Base-by-base conservation (phyloP, 1,140 invertebrate species). In the Bombus soroeensis region DNA sequence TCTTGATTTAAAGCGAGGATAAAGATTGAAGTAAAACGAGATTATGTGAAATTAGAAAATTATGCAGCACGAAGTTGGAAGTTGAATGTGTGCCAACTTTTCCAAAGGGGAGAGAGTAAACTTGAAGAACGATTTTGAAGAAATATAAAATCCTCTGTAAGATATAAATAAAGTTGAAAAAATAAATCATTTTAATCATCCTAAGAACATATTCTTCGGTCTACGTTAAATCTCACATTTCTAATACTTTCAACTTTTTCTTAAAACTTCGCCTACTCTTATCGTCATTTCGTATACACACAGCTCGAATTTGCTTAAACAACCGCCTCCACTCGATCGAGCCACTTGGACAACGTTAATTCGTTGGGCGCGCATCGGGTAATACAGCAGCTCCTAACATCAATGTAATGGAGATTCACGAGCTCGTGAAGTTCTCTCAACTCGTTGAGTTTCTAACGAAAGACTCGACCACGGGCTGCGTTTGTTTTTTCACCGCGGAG, bases 401-500 rank as follows among this genome's bases (percentile, higher is more conserved):
- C 32, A 28, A 66, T 28, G 59, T 68, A 70, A 83, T 47, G 13
- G 57, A 83, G 39, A 70, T 68, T 59, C 66, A 66, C 77, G 37
- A 53, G 32, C 39, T n/a, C 37, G 43, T 10, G 15, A 32, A 66
- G 22, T 47, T n/a, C 8, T n/a, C n/a, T 25, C 62, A 41, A 28
- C 37, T 12, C 25, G 25, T 32, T 12, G 39, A 4, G 5, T 25
- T 15, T n/a, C 4, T 8, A 18, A 64, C 22, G n/a, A 25, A 53
- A 57, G 66, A 80, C 37, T 39, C 53, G 68, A 34, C 37, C 32
- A 34, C 25, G 22, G n/a, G 32, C 12, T 13, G 37, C 34, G 57
- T 70, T 80, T 85, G 81, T 76, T 81, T 84, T 84, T 83, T 68
- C 81, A 37, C 12, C 78, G 10, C 13, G 64, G 18, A 80, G 41